Base-by-base conservation (phyloP, 2,888 invertebrate species). In the Diaprepes abbreviatus region DNA sequence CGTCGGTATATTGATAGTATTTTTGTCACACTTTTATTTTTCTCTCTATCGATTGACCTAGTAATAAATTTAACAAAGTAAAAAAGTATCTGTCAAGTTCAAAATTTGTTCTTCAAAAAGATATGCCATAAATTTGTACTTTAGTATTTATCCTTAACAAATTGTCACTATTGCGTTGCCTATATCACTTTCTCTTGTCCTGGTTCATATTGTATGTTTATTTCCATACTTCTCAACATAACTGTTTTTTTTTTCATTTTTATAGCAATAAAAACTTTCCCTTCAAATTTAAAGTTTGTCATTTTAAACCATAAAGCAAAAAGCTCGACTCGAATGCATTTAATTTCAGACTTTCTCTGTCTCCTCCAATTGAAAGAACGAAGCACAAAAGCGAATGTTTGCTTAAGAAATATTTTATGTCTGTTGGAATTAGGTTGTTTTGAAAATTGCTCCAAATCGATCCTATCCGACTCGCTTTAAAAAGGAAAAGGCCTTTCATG, bases 401-500 rank as follows among this genome's bases (percentile, higher is more conserved):
- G 59, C 38, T 24, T 62, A 33, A 55, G 52, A 67, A 60, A 54
- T 52, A 54, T 55, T 60, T 60, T 67, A 54, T 55, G 40, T 48
- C 63, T 55, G 28, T 36, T 50, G 58, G 40, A 55, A 68, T 62
- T 62, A 38, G 63, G 33, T 24, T 68, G 68, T 68, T 68, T 63
- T 68, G 50, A 57, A 62, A 68, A 68, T 68, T 63, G 68, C 57
- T 58, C 31, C 58, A 33, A 55, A 62, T 67, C 67, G 66, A 66
- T 66, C 38, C 48, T 35, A 57, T 65, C 57, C 31, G 59, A 66
- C 19, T 21, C 62, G 28, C 45, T 60, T 62, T 62, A 31, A 43
- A 40, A 16, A 33, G 38, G 60, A 62, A 66, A 67, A 55, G 60
- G 35, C 36, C 60, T 54, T 38, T 36, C 36, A 66, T 66, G 58